These are phyloP conservation scores for Cygnus atratus DNA, from an alignment of 2,113 vertebrate species.

Conservation along the genomic window DNA sequence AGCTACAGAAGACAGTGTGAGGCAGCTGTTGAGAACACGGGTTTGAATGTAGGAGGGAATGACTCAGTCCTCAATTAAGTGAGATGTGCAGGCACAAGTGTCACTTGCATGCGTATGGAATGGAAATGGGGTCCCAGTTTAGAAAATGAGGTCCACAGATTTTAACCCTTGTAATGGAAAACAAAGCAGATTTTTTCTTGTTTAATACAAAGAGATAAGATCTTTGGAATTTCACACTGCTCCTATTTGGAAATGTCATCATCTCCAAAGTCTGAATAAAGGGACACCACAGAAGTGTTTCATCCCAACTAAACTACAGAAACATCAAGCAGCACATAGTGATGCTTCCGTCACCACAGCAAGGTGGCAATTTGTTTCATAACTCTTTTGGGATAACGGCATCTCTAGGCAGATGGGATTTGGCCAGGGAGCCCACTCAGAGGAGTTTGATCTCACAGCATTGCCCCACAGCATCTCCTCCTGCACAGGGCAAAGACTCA, in stretches of 20 bases:
- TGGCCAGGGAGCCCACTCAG: neutral
- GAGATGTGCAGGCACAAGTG: neutral
- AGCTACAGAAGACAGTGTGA: neutral
- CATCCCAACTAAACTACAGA: neutral
- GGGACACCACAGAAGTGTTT: neutral
- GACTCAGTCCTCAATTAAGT: slow-evolving; percentile 36
- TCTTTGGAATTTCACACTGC: rapidly evolving
- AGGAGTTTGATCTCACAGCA: neutral
- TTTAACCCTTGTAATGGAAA: neutral
- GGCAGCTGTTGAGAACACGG: neutral
- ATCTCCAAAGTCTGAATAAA: neutral
- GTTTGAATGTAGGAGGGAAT: slow-evolving; percentile 25
- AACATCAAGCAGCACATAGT: neutral
- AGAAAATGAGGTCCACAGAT: neutral
- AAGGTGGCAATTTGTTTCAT: neutral
- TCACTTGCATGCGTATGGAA: neutral
- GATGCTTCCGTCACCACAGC: neutral
- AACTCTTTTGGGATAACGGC: neutral
- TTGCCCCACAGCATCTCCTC: neutral
- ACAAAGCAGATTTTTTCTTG: rapidly evolving
- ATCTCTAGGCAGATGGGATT: neutral
- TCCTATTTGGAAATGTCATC: neutral
- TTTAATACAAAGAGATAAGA: neutral
- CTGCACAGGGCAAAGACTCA: neutral
- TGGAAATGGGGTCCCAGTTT: neutral